Evolutionary conservation across 2,888 invertebrate species (phyloP).

Genomic region (Aporophyla lueneburgensis): DNA sequence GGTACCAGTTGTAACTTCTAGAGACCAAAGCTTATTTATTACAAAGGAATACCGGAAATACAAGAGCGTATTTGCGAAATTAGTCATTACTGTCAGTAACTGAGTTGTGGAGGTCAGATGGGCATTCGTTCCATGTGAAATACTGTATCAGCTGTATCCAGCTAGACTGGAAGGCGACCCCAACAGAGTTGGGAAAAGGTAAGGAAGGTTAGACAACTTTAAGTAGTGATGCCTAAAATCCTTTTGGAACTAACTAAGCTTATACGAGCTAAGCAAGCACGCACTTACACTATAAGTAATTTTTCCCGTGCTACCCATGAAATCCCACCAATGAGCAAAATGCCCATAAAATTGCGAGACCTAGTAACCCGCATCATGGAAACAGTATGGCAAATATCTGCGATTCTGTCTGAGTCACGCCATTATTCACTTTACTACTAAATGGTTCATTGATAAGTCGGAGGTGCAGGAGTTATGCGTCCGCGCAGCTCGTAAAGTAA

Average conservation of each 20-base stretch:
- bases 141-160: neutral
- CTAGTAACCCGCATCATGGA: constrained; percentile 56
- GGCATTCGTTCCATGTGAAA: neutral
- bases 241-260: neutral
- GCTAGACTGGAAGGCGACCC: neutral
- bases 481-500: constrained; percentile 41
- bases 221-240: neutral
- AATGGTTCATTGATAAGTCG: constrained; percentile 64
- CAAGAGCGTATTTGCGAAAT: neutral
- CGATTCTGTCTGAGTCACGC: constrained; percentile 64
- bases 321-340: constrained; percentile 36
- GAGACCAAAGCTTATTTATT: neutral
- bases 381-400: constrained; percentile 56
- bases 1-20: neutral
- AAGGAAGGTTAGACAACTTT: neutral
- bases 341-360: constrained; percentile 49
- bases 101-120: neutral
- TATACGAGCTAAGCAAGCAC: neutral
- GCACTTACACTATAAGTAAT: constrained; percentile 29
- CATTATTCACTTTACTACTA: constrained; percentile 65
- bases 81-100: neutral
- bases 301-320: constrained; percentile 37
- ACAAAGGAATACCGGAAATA: neutral
- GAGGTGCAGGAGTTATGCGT: constrained; percentile 47
- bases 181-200: too few species aligned